These are phyloP conservation scores for Phalacrocorax aristotelis DNA, from an alignment of 2,113 vertebrate genomes.

Conservation along the genomic window DNA sequence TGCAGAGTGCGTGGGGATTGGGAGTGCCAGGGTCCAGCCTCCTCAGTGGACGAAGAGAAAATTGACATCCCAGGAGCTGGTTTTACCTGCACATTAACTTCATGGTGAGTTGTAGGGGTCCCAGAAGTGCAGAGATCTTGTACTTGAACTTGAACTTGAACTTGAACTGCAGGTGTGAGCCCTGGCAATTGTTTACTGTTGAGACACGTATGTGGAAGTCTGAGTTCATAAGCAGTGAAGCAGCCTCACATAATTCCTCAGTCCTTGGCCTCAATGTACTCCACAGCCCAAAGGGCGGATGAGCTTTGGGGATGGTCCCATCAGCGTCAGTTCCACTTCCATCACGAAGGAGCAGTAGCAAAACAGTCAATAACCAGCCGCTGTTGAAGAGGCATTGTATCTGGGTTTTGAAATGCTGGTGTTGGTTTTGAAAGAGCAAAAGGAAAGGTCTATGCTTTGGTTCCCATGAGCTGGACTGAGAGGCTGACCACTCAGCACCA, in stretches of 20 bases:
- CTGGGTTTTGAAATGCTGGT: neutral
- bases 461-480: neutral
- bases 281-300: neutral
- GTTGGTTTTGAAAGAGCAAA: neutral
- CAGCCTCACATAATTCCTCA: neutral
- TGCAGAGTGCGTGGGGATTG: neutral
- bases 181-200: neutral
- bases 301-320: neutral
- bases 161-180: neutral
- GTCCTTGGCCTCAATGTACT: rapidly evolving
- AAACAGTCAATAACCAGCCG: neutral
- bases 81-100: neutral
- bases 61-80: neutral
- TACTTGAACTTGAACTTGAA: neutral
- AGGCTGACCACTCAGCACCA: neutral
- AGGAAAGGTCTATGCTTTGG: neutral
- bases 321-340: neutral
- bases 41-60: neutral
- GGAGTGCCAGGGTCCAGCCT: neutral
- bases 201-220: neutral
- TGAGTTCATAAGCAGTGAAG: neutral
- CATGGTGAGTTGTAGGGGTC: neutral
- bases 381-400: neutral
- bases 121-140: neutral
- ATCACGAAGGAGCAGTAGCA: neutral